A percentile compares a stretch with the other conserved stretches of the same genome.
Conservation (phyloP, 2,797 vertebrate species). For the Hydrocynus forskahlii region DNA sequence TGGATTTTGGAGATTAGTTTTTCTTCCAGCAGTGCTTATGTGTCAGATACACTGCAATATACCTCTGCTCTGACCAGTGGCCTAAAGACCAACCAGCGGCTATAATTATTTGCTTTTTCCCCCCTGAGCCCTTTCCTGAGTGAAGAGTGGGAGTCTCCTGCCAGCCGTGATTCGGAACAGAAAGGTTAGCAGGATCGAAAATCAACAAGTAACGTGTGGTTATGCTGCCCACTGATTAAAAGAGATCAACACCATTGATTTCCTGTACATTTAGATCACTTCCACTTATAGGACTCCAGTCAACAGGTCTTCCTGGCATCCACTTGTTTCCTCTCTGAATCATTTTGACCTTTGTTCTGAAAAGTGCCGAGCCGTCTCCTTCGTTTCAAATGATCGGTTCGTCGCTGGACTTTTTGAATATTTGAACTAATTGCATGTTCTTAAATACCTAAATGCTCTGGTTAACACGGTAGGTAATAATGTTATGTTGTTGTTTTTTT, state of each 20-base stretch:
- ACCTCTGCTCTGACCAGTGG: background rate
- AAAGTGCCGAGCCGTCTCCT: constrained; percentile 34
- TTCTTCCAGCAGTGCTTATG: too few relatives aligned
- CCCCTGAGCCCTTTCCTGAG: background rate
- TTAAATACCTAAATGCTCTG: constrained; percentile 9
- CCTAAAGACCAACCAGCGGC: background rate
- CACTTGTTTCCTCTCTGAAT: constrained; percentile 30
- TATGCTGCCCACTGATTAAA: constrained; percentile 54
- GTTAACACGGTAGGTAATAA: constrained; percentile 15
- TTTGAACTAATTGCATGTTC: constrained; percentile 41
- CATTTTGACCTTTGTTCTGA: constrained; percentile 29
- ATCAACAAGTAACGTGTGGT: constrained; percentile 56
- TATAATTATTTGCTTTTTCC: background rate
- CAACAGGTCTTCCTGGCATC: constrained; percentile 50
- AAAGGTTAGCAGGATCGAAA: constrained; percentile 51
- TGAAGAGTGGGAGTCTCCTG: constrained; percentile 29
- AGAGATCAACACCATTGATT: constrained; percentile 55
- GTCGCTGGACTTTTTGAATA: background rate
- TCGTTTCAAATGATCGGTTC: constrained; percentile 43
- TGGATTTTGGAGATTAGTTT: too few relatives aligned
- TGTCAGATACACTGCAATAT: too few relatives aligned
- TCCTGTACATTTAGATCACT: constrained; percentile 50
- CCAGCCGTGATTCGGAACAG: constrained; percentile 42
- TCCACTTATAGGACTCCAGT: constrained; percentile 57
- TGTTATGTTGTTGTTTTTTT: constrained; percentile 14